These are phyloP conservation scores for Hippocampus mohnikei DNA, from an alignment of 2,113 vertebrate species.

Conservation along the genomic window DNA sequence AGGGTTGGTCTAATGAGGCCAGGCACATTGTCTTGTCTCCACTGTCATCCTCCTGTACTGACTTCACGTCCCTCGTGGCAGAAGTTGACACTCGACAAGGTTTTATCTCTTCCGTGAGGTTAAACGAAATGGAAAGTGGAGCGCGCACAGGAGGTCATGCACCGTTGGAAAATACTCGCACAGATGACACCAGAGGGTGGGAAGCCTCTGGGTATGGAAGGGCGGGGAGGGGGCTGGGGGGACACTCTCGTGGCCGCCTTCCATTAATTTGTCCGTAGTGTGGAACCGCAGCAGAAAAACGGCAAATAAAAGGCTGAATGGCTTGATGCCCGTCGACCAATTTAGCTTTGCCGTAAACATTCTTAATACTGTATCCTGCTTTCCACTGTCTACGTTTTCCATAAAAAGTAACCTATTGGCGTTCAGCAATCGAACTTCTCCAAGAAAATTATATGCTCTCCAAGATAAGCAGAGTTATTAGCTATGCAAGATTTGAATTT, in stretches of 20 bases:
- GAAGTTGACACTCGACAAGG: constrained; percentile 23
- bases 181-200: constrained; percentile 25
- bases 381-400: constrained; percentile 9
- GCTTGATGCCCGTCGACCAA: constrained; percentile 26
- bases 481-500: neutral
- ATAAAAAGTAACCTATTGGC: constrained; percentile 22
- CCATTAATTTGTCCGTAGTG: constrained; percentile 43
- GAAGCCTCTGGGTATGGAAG: constrained; percentile 14
- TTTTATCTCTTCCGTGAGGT: constrained; percentile 29
- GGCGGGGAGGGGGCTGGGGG: no score
- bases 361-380: constrained; percentile 18
- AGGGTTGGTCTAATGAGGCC: constrained; percentile 5
- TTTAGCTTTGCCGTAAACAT: constrained; percentile 38
- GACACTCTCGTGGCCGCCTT: constrained; percentile 43
- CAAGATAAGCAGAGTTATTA: constrained; percentile 5
- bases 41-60: constrained; percentile 4
- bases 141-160: constrained; percentile 23
- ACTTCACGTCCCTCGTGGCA: constrained; percentile 14
- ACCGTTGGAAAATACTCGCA: constrained; percentile 37
- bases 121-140: constrained; percentile 34
- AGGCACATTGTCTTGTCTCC: neutral
- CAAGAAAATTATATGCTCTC: neutral
- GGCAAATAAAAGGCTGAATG: constrained; percentile 27
- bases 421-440: neutral
- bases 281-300: constrained; percentile 21